Percentiles rank a stretch among this genome's conserved stretches.
Evolutionary conservation across 2,888 invertebrate species (phyloP).

Genomic region (Clusia tigrina): DNA sequence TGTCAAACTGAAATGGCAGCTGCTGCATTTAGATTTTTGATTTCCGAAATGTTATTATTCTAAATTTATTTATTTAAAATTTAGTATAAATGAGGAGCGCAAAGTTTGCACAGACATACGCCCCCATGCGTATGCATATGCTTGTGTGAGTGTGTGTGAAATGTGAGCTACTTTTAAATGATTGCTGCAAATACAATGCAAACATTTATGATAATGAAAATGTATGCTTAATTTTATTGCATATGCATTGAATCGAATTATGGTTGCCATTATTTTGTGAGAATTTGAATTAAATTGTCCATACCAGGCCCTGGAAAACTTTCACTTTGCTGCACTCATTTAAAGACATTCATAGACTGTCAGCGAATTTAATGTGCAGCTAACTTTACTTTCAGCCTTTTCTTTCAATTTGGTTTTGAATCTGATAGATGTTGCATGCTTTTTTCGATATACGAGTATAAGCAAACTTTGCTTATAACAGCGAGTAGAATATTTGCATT

Average conservation of each 20-base stretch:
- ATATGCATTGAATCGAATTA: too few species aligned
- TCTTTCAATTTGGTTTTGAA: too few species aligned
- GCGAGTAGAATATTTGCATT: too few species aligned
- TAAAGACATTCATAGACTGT: too few species aligned
- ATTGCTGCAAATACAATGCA: neutral
- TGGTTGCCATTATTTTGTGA: neutral
- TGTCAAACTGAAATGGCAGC: constrained; percentile 6
- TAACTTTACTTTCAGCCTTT: too few species aligned
- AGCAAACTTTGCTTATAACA: too few species aligned
- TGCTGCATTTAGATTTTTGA: neutral
- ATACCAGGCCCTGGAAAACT: too few species aligned
- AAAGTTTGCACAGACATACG: neutral
- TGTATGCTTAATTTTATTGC: neutral
- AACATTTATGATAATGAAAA: neutral
- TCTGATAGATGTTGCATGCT: too few species aligned
- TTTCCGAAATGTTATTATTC: constrained; percentile 5
- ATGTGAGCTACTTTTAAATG: neutral
- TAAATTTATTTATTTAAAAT: neutral
- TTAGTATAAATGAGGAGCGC: neutral
- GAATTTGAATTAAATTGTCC: too few species aligned
- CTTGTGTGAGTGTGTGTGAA: neutral
- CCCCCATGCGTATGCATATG: neutral
- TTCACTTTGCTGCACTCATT: too few species aligned
- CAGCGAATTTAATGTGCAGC: too few species aligned
- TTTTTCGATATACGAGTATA: too few species aligned